Percentiles rank a stretch among this genome's conserved stretches.
Conservation (phyloP, 1,140 invertebrate genomes). For the Drosophila sp. region DNA sequence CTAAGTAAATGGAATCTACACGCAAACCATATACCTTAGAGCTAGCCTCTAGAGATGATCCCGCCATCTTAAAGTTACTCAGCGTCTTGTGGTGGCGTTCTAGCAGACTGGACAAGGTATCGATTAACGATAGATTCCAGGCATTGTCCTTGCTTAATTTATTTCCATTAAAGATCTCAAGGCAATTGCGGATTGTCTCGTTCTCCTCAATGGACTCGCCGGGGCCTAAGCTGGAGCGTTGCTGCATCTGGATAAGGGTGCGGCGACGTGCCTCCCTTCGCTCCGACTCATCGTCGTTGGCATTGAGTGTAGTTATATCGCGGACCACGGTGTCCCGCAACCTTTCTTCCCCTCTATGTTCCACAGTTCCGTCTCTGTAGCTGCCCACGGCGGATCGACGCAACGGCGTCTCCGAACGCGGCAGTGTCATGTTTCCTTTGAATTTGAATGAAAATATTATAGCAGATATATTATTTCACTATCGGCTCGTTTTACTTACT, state of each 20-base stretch:
- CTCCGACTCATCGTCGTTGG: constrained; percentile 81
- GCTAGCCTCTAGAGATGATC: constrained; percentile 89
- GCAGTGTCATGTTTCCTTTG: constrained; percentile 59
- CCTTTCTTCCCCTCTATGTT: background rate
- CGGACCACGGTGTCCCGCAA: constrained; percentile 39
- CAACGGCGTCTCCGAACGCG: constrained; percentile 71
- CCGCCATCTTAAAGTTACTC: constrained; percentile 87
- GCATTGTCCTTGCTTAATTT: constrained; percentile 91
- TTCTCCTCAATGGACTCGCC: constrained; percentile 70
- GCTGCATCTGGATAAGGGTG: constrained; percentile 52
- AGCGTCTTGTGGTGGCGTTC: constrained; percentile 86
- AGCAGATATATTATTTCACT: background rate
- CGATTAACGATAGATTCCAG: constrained; percentile 89
- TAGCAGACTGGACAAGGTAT: constrained; percentile 88
- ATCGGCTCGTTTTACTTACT: background rate
- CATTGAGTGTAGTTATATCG: constrained; percentile 42
- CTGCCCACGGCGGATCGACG: constrained; percentile 76
- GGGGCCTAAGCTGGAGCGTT: constrained; percentile 32
- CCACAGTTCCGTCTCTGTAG: constrained; percentile 32
- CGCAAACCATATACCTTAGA: constrained; percentile 90
- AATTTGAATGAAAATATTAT: background rate
- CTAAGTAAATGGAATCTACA: constrained; percentile 88
- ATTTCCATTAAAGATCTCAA: constrained; percentile 80
- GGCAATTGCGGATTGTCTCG: constrained; percentile 69
- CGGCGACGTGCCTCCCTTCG: constrained; percentile 67